These are phyloP conservation scores for Laticauda colubrina DNA, from an alignment of 2,113 vertebrate genomes.

Conservation along the genomic window DNA sequence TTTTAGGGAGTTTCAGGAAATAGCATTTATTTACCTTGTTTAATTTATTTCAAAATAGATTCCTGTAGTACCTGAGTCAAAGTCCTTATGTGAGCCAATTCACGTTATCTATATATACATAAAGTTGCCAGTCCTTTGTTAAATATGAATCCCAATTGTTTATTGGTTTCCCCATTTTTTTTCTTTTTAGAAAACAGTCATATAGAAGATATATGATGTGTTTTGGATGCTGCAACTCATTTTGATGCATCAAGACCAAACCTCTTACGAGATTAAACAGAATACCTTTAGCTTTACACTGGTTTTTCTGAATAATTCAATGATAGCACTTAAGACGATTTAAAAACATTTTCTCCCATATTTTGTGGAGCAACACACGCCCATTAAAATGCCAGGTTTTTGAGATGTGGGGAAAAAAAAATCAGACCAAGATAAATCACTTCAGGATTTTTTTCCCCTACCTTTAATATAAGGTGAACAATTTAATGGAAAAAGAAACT, in stretches of 20 bases:
- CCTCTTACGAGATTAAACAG: neutral
- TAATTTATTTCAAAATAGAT: neutral
- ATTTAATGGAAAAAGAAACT: neutral
- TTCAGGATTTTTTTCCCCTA: neutral
- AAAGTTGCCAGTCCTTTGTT: neutral
- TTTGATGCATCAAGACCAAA: neutral
- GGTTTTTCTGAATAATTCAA: neutral
- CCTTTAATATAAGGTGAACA: neutral
- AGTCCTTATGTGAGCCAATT: neutral
- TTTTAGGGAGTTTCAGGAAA: neutral
- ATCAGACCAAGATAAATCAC: neutral
- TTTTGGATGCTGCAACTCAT: neutral
- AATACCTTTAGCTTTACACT: neutral
- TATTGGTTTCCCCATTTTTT: neutral
- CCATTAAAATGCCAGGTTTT: neutral
- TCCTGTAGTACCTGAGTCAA: neutral
- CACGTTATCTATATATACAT: neutral
- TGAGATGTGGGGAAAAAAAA: neutral
- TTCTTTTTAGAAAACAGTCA: neutral
- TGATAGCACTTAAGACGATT: neutral
- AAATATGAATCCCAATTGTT: neutral
- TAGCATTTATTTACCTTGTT: neutral
- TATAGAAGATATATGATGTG: neutral
- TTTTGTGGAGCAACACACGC: neutral
- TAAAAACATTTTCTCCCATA: neutral